phyloP scores from a whole-genome alignment of 2,888 invertebrate species.

The Agonum fuliginosum region DNA sequence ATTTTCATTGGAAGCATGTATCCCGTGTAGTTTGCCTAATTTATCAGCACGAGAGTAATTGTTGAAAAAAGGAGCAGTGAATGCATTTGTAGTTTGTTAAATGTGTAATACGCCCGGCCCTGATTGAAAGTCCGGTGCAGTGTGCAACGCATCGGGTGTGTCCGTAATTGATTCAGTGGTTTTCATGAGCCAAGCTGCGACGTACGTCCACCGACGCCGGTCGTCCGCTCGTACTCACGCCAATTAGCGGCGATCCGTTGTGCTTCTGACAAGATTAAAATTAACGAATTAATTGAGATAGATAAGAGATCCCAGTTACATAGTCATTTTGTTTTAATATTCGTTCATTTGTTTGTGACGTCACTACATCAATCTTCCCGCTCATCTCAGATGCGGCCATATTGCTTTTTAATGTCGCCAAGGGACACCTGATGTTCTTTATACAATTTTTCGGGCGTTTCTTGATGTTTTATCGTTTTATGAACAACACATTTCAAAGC shows the following conservation, averaged over 20 bases:
- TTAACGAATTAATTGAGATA: constrained; percentile 58
- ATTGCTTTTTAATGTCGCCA: constrained; percentile 38
- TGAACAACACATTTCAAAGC: constrained; percentile 24
- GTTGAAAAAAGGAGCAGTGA: constrained; percentile 38
- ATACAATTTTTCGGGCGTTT: constrained; percentile 25
- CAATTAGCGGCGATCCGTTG: constrained; percentile 58
- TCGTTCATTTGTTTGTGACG: constrained; percentile 55
- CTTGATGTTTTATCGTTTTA: constrained; percentile 39
- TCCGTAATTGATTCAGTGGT: constrained; percentile 53
- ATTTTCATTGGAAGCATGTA: constrained; percentile 10
- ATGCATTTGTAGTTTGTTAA: constrained; percentile 50
- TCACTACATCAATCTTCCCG: constrained; percentile 39
- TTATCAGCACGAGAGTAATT: constrained; percentile 19
- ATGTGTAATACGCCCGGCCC: constrained; percentile 19
- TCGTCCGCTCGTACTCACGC: constrained; percentile 13
- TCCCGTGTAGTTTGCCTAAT: neutral
- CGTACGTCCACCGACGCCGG: constrained; percentile 12
- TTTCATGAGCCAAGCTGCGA: constrained; percentile 17
- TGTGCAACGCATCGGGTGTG: constrained; percentile 43
- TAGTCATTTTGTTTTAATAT: constrained; percentile 53
- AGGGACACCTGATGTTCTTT: constrained; percentile 48
- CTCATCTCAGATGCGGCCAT: constrained; percentile 14
- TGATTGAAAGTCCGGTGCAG: constrained; percentile 26
- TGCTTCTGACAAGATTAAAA: constrained; percentile 57
- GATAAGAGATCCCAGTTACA: constrained; percentile 53